These are phyloP conservation scores for Salminus brasiliensis DNA, from an alignment of 2,113 vertebrate species.

Conservation along the genomic window DNA sequence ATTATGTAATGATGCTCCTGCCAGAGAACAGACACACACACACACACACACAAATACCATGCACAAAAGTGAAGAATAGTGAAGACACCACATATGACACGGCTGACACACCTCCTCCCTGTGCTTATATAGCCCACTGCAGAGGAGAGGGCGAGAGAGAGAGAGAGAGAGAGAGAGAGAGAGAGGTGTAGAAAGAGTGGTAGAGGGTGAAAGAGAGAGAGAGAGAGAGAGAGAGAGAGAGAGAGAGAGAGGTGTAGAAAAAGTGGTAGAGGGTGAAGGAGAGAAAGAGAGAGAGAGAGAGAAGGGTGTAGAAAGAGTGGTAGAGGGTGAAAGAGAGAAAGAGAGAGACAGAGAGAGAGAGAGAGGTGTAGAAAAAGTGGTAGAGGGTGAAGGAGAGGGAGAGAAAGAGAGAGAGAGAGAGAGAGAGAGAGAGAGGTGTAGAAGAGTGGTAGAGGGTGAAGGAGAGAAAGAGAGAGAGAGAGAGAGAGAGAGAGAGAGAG, in stretches of 20 bases:
- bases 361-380: neutral
- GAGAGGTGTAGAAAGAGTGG: neutral
- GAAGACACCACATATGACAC: slow-evolving; percentile 16
- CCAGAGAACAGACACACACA: slow-evolving; percentile 35
- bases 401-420: neutral
- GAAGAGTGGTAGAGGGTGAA: neutral
- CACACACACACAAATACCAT: slow-evolving; percentile 34
- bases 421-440: neutral
- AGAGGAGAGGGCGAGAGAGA: neutral
- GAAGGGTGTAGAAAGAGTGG: neutral
- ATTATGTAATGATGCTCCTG: slow-evolving; percentile 63
- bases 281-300: neutral
- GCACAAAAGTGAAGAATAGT: slow-evolving; percentile 24
- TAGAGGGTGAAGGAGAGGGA: too few species aligned
- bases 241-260: neutral
- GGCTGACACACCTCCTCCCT: slow-evolving; percentile 16
- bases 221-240: neutral
- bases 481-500: too few species aligned
- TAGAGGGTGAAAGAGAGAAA: neutral
- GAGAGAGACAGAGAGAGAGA: neutral
- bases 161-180: neutral
- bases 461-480: too few species aligned
- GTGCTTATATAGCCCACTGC: slow-evolving; percentile 25
- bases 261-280: too few species aligned
- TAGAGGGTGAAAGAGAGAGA: neutral